phyloP scores from a whole-genome alignment of 2,888 invertebrate species.

The Galerucella pusilla region DNA sequence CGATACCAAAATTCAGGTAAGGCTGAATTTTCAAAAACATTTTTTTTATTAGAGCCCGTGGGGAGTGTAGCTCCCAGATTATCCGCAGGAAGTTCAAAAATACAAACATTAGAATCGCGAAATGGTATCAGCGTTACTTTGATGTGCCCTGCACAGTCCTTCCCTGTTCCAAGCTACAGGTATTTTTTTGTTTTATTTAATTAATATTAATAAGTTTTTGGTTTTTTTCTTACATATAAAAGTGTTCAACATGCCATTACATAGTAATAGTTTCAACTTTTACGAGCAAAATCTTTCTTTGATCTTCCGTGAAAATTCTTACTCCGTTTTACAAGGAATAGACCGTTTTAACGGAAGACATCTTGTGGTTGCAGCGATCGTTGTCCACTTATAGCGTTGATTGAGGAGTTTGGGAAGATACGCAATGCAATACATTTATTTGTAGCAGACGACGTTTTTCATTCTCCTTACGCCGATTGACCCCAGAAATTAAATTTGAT shows the following conservation, averaged over 20 bases:
- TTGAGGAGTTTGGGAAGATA: too few species aligned
- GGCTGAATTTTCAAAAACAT: slow-evolving; percentile 25
- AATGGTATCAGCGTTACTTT: slow-evolving; percentile 64
- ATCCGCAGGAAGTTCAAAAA: slow-evolving; percentile 53
- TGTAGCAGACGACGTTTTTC: too few species aligned
- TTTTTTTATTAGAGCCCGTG: slow-evolving; percentile 65
- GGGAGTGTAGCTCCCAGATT: slow-evolving; percentile 69
- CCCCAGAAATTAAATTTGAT: too few species aligned
- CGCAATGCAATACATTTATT: too few species aligned
- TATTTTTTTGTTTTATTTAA: slow-evolving; percentile 60
- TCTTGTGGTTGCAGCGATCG: too few species aligned
- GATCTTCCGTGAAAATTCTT: too few species aligned
- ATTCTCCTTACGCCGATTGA: too few species aligned
- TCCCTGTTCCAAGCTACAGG: slow-evolving; percentile 79
- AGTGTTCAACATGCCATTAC: background rate
- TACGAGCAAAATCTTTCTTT: background rate
- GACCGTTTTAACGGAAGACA: too few species aligned
- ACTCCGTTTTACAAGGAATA: too few species aligned
- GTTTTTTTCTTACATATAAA: too few species aligned
- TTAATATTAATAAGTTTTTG: too few species aligned
- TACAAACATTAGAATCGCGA: slow-evolving; percentile 53
- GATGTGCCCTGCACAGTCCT: slow-evolving; percentile 73
- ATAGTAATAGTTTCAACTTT: background rate
- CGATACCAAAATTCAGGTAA: slow-evolving; percentile 78
- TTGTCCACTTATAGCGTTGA: too few species aligned